phyloP scores from a whole-genome alignment of 1,140 invertebrate genomes.

The Drosophila setifemur region DNA sequence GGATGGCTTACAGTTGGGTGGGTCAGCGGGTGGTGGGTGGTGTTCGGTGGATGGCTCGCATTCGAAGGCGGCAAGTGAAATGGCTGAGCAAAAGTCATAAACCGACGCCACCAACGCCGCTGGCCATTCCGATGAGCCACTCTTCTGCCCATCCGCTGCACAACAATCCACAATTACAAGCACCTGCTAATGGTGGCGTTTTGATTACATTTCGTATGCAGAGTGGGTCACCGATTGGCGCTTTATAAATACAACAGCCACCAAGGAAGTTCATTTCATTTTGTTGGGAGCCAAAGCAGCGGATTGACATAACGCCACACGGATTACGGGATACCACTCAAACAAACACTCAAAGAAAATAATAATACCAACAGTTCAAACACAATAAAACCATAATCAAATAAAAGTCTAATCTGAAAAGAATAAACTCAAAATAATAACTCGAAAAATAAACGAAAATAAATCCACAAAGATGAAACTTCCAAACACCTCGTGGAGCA shows the following conservation, averaged over 20 bases:
- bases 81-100: slow-evolving; percentile 71
- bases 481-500: slow-evolving; percentile 10
- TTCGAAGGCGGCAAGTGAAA: slow-evolving; percentile 58
- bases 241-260: slow-evolving; percentile 82
- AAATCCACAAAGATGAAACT: slow-evolving; percentile 28
- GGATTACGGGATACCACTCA: slow-evolving; percentile 29
- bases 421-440: background rate
- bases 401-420: background rate
- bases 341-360: background rate
- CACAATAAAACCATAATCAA: background rate
- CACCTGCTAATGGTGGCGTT: background rate
- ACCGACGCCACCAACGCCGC: slow-evolving; percentile 40
- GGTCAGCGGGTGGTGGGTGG: background rate
- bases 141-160: background rate
- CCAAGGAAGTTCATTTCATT: slow-evolving; percentile 82
- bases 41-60: slow-evolving; percentile 2
- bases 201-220: slow-evolving; percentile 54
- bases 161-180: background rate
- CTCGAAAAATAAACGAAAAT: no score
- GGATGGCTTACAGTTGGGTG: background rate
- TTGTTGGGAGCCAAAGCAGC: slow-evolving; percentile 61
- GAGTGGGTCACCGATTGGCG: slow-evolving; percentile 42
- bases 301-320: slow-evolving; percentile 61
- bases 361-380: background rate
- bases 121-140: slow-evolving; percentile 34